Evolutionary conservation across 2,113 vertebrate genomes (phyloP), one percentile per base, ranked within the genome.

Genomic region (Carassius auratus): DNA sequence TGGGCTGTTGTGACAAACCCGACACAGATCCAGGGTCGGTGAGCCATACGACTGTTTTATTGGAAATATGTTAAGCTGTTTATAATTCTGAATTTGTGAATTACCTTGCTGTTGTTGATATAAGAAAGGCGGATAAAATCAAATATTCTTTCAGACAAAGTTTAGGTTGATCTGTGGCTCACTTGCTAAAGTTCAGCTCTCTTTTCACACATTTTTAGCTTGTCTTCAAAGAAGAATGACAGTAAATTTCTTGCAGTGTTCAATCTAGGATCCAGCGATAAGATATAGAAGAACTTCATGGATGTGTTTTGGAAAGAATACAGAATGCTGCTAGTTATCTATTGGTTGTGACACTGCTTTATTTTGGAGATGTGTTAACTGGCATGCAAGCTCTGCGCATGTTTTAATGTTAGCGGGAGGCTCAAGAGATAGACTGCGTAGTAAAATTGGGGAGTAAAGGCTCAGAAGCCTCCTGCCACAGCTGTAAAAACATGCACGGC

Each of bases 401-500:
- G 61, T 48, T 81, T 81, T 13, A 66, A 66, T 66, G 61, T 50
- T 66, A 17, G 38, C 10, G 10, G 45, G 38, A 48, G 12, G 42
- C 36, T 74, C 19, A 48, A 17, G 21, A 21, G 68, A 45, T 75
- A 76, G 21, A 76, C n/a, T 9, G 38, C 0, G 59, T 52, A 52
- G 73, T 87, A 83, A 77, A 85, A 82, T 82, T 84, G 38, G 69
- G 26, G 80, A 76, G 36, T 52, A 66, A 36, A 75, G 75, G 45
- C 57, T 52, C 78, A 19, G 33, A 62, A 45, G 82, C 76, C 62
- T 33, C 78, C 10, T 62, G 71, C 73, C 48, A 82, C 71, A 76
- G 81, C 87, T 84, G 84, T 88, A 55, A 84, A 88, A 84, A 86
- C 81, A 88, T 74, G 57, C 48, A 21, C 19, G 42, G 23, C 23